Base-by-base conservation (phyloP, 2,888 invertebrate genomes). In the Tachina lurida region DNA sequence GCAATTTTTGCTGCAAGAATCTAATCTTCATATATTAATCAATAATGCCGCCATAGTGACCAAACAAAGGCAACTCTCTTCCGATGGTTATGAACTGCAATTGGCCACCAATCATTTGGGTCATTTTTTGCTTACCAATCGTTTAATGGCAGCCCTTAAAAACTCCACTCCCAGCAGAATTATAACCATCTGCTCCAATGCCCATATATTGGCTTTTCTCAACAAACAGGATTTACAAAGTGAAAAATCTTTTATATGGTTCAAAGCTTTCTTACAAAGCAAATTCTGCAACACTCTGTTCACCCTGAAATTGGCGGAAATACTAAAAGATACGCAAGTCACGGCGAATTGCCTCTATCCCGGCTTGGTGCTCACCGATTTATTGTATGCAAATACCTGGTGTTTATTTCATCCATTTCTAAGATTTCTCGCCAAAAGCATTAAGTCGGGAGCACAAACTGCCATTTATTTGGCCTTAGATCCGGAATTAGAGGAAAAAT, bases 331-430 rank as follows among this genome's bases (percentile, higher is more conserved):
- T 3, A 60, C 79, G 19, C 39, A 49, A 15, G 83, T 86, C 47
- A 83, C 78, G 0, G 83, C 79, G 3, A 86, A 86, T 67, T 86
- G 86, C 22, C 41, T 86, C 0, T 79, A 86, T 71, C 86, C 86
- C 8, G 86, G 86, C 10, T 39, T 76, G 39, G 86, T 83, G 8
- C 49, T 71, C 9, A 86, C 79, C 15, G 86, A 86, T 49, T 43
- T 86, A 1, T 43, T 67, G 15, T 79, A 79, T 56, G 56, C 67
- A 52, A 86, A 83, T 62, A 79, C 62, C n/a, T 84, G 77, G 60
- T 77, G 83, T 19, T 45, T 83, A n/a, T 73, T 83, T 22, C 83
- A 83, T 73, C 83, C 83, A 2, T 13, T 77, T 0, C 13, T 83
- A n/a, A 73, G n/a, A 54, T 39, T 77, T 17, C 68, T 83, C 54